These are phyloP conservation scores for Scalopus aquaticus DNA, from an alignment of 2,113 vertebrate genomes.

Conservation along the genomic window DNA sequence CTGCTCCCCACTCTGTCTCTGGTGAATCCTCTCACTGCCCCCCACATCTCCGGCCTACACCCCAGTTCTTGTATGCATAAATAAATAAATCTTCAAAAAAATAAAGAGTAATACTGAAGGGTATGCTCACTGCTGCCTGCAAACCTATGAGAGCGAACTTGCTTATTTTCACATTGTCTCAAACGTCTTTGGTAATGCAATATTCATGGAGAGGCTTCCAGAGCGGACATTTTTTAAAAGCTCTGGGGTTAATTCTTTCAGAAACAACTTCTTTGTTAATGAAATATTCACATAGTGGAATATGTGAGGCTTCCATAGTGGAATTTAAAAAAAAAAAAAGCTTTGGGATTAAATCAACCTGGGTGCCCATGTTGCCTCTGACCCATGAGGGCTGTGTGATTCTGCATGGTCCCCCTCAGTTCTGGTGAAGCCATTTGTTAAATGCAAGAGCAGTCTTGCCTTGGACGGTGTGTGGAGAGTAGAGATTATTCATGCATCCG, in stretches of 20 bases:
- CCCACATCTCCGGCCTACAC: too few relatives aligned
- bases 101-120: background rate
- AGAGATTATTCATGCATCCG: fast-evolving
- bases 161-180: background rate
- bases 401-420: too few relatives aligned
- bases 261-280: background rate
- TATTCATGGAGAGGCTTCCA: background rate
- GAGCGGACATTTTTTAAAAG: background rate
- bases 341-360: background rate
- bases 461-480: background rate
- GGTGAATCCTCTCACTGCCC: too few relatives aligned
- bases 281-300: background rate
- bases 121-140: background rate
- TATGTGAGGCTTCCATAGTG: background rate
- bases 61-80: too few relatives aligned
- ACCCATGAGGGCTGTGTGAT: background rate
- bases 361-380: background rate
- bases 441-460: background rate
- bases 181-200: background rate
- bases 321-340: background rate
- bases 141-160: background rate
- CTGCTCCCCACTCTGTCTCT: too few relatives aligned
- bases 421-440: background rate
- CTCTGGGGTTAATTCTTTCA: background rate
- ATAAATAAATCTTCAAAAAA: too few relatives aligned